Base-by-base conservation (phyloP, 92 coral and sea anemone species). In the Parazoanthus darwini region DNA sequence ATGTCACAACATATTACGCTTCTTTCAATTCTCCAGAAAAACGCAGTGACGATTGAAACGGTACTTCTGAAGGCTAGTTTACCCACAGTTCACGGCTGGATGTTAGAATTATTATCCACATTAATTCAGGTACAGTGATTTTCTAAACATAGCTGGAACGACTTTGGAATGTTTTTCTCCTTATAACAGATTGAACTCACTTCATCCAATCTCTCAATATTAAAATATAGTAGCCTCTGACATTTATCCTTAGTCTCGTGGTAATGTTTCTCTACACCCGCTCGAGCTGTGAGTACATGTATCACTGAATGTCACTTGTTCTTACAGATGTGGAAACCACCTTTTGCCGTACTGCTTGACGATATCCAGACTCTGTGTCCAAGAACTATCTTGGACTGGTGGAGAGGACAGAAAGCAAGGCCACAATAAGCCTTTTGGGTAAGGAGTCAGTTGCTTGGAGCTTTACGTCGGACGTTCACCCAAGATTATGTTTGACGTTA, bases 61-160 rank as follows among this genome's bases (percentile, higher is more conserved):
- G 94, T 94, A 15, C 86, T 94, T 77, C 77, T 94, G 68, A 91
- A 86, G 67, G 91, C 93, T 35, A 91, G 92, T 91, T 44, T 94
- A 68, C 92, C 93, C 7, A 85, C 89, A 85, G 74, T 94, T 50
- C 97, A 94, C 88, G 70, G 73, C 36, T 91, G 88, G 74, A 86
- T 82, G 66, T 71, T 87, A 10, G 65, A 46, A 16, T 46, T 81
- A 18, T 85, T 91, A 16, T 88, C 78, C 33, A 76, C 74, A 10
- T 9, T 91, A n/a, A 82, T 90, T 74, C 74, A 90, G 90, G 92
- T 90, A 77, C 87, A 16, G 43, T 70, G 73, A 80, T 71, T 70
- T 29, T 90, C 51, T 63, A 1, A 58, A 58, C 7, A 20, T 20
- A 63, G 70, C 26, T 20, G n/a, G 26, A 63, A 23, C 8, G 70